Base-by-base conservation (phyloP, 2,888 invertebrate genomes). In the Beris morrisii region DNA sequence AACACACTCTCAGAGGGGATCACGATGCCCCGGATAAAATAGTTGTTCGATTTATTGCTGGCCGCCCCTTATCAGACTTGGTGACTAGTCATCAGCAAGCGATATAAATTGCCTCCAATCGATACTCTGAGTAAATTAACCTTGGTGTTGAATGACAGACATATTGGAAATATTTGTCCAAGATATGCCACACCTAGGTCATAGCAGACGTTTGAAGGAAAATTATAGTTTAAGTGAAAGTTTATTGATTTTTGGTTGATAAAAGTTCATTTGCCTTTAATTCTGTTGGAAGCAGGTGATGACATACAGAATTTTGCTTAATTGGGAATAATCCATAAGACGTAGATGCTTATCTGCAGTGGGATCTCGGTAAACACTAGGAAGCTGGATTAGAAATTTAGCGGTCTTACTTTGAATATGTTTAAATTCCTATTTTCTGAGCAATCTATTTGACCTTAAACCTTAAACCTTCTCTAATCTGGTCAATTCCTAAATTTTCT, bases 121-220 rank as follows among this genome's bases (percentile, higher is more conserved):
- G 65, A 65, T 65, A 56, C 65, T 32, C 31, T 31, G 56, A 56
- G 56, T 65, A 65, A 65, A 65, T 65, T 55, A 65, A 65, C 56
- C 50, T 56, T 65, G 55, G 56, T 65, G 65, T 55, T 55, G 65
- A 65, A 46, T 65, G 65, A 65, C 65, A 65, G 65, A 56, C 31
- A 38, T 65, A 65, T 65, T 55, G 56, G 56, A 65, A 65, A 65
- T 65, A 65, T 65, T 65, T 65, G 65, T 56, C 55, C 15, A 48
- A 13, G 22, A 53, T 12, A 11, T 32, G 5, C n/a, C 46, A 28
- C 22, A 31, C 58, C 31, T n/a, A 7, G 13, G 56, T 13, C 31
- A 12, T 9, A 7, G 28, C 48, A 12, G 9, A 22, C 30, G 58
- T 59, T 59, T 46, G 58, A n/a, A 15, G 7, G 43, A 50, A 38